A percentile compares a stretch with the other conserved stretches of the same genome.
Evolutionary conservation across 2,797 vertebrate species (phyloP).

Genomic region (Characodon lateralis): DNA sequence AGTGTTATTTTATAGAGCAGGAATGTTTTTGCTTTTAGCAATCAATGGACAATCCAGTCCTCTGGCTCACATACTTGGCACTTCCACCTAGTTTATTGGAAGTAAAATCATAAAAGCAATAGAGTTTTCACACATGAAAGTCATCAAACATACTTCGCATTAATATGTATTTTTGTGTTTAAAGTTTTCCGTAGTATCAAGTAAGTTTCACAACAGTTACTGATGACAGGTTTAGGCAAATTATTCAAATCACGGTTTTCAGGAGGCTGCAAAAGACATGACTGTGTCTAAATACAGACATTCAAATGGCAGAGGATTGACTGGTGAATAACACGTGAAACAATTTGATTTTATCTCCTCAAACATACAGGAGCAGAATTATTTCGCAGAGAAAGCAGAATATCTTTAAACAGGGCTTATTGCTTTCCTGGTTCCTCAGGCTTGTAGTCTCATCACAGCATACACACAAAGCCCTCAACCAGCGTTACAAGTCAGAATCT

Average conservation of each 20-base stretch:
- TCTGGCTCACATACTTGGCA: not conserved
- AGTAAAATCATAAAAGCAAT: conserved; percentile 13
- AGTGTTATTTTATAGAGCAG: not conserved
- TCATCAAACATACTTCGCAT: conserved; percentile 9
- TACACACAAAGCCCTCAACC: not conserved
- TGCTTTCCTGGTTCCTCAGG: not conserved
- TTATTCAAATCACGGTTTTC: not conserved
- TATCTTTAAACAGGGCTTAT: not conserved
- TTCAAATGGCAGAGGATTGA: not conserved
- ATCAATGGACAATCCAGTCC: not conserved
- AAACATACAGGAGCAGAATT: not conserved
- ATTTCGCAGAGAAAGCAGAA: not conserved
- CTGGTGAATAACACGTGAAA: not conserved
- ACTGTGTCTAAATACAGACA: not conserved
- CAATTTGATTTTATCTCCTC: not conserved
- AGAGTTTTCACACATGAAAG: conserved; percentile 11
- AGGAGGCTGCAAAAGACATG: too few species aligned
- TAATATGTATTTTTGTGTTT: not conserved
- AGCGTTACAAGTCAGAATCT: not conserved
- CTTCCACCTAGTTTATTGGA: conserved; percentile 24
- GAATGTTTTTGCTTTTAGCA: not conserved
- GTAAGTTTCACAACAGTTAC: not conserved
- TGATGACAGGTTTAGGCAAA: not conserved
- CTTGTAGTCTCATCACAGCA: not conserved
- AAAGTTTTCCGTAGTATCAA: not conserved